Evolutionary conservation across 2,888 invertebrate species (phyloP).

Genomic region (Agriopis leucophaearia): DNA sequence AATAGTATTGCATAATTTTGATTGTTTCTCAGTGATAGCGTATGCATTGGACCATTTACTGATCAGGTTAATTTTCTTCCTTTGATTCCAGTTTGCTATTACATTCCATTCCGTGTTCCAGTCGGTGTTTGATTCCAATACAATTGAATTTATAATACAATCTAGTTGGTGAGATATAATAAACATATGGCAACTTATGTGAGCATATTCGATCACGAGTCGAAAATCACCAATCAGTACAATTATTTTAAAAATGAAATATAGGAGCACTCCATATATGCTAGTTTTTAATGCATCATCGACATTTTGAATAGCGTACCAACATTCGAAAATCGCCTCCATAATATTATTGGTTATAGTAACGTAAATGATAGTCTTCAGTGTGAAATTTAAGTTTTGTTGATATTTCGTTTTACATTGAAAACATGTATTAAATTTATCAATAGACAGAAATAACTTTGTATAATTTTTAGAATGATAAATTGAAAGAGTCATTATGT

Average conservation of each 20-base stretch:
- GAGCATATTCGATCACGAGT: neutral
- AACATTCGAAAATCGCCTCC: neutral
- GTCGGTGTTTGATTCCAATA: neutral
- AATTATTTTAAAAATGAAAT: neutral
- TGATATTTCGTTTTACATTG: neutral
- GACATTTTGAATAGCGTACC: neutral
- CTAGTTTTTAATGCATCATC: neutral
- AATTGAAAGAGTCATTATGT: neutral
- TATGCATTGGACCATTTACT: conserved; percentile 6
- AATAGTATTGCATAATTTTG: conserved; percentile 6
- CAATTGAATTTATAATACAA: conserved; percentile 1
- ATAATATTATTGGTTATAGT: neutral
- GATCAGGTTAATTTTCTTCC: conserved; percentile 1
- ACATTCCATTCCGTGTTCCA: neutral
- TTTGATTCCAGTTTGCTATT: conserved; percentile 3
- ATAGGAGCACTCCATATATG: neutral
- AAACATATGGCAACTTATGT: neutral
- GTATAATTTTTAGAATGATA: conserved; percentile 11
- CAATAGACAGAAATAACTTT: neutral
- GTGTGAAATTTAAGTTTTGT: neutral
- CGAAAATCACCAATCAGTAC: neutral
- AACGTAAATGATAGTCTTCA: neutral
- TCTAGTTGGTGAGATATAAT: neutral
- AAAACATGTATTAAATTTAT: neutral
- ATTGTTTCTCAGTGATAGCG: neutral